A percentile compares a stretch with the other conserved stretches of the same genome.
Conservation (phyloP, 2,113 vertebrate species). For the Aythya baeri region DNA sequence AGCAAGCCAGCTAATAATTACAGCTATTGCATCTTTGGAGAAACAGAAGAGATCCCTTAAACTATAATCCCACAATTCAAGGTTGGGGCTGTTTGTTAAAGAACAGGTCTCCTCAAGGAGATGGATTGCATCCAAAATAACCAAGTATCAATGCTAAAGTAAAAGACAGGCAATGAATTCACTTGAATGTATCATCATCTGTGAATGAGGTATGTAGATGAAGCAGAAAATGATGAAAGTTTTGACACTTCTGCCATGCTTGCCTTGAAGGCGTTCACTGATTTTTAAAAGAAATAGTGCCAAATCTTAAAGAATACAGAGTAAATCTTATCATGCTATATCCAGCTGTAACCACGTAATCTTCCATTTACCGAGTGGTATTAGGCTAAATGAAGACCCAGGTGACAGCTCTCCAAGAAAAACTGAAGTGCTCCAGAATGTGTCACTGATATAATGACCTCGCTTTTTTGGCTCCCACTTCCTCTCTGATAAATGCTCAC, state of each 20-base stretch:
- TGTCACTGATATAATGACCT: background rate
- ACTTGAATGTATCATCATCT: background rate
- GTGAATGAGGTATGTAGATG: background rate
- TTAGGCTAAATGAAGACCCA: background rate
- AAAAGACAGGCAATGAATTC: background rate
- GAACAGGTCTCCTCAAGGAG: background rate
- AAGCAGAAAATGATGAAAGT: background rate
- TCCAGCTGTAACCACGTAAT: background rate
- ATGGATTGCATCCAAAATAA: background rate
- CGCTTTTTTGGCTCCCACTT: background rate
- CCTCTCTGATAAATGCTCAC: background rate
- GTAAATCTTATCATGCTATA: background rate
- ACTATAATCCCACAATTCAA: background rate
- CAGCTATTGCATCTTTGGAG: background rate
- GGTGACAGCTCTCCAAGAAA: background rate
- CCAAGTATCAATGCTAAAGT: background rate
- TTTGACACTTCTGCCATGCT: background rate
- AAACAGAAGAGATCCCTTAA: background rate
- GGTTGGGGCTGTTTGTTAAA: background rate
- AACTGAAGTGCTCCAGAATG: background rate
- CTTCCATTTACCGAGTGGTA: background rate
- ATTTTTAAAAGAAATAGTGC: background rate
- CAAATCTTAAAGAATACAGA: background rate
- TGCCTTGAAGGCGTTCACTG: background rate
- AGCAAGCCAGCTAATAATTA: background rate